Conservation (phyloP, 2,113 vertebrate species). For the Vombatus ursinus region DNA sequence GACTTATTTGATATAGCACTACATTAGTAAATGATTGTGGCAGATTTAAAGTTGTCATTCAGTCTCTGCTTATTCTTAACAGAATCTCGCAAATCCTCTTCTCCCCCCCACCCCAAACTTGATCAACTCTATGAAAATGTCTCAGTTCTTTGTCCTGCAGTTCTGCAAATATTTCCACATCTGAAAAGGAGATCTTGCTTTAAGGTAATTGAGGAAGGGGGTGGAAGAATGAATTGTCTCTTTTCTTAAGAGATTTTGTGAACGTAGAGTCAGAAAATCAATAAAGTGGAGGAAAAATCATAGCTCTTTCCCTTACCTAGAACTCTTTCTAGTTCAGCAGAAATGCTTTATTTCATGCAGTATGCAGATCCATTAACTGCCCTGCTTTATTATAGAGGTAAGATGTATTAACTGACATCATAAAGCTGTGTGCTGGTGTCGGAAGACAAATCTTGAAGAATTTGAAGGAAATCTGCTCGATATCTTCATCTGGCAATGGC, state of each 20-base stretch:
- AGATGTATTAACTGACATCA: slow-evolving; percentile 82
- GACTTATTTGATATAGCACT: slow-evolving; percentile 87
- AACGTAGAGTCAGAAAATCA: slow-evolving; percentile 59
- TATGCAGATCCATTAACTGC: slow-evolving; percentile 79
- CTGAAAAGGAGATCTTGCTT: slow-evolving; percentile 74
- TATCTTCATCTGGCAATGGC: slow-evolving; percentile 71
- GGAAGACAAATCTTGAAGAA: slow-evolving; percentile 78
- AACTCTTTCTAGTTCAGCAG: slow-evolving; percentile 73
- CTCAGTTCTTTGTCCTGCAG: slow-evolving; percentile 82
- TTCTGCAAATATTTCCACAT: slow-evolving; percentile 77
- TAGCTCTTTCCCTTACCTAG: slow-evolving; percentile 60
- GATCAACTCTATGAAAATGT: slow-evolving; percentile 75
- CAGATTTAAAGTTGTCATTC: slow-evolving; percentile 87
- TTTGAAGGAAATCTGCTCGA: slow-evolving; percentile 70
- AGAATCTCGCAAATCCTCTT: slow-evolving; percentile 71
- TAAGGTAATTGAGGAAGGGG: slow-evolving; percentile 75
- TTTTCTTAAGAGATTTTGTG: slow-evolving; percentile 68
- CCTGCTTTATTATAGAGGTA: slow-evolving; percentile 79
- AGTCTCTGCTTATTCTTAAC: slow-evolving; percentile 76
- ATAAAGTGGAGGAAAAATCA: slow-evolving; percentile 42
- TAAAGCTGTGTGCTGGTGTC: slow-evolving; percentile 80
- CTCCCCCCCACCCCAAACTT: slow-evolving; percentile 32
- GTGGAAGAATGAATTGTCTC: slow-evolving; percentile 68
- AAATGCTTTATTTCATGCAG: slow-evolving; percentile 78
- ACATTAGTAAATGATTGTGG: slow-evolving; percentile 86